Evolutionary conservation across 2,797 vertebrate species (phyloP).

Genomic region (Tokudaia muenninki): DNA sequence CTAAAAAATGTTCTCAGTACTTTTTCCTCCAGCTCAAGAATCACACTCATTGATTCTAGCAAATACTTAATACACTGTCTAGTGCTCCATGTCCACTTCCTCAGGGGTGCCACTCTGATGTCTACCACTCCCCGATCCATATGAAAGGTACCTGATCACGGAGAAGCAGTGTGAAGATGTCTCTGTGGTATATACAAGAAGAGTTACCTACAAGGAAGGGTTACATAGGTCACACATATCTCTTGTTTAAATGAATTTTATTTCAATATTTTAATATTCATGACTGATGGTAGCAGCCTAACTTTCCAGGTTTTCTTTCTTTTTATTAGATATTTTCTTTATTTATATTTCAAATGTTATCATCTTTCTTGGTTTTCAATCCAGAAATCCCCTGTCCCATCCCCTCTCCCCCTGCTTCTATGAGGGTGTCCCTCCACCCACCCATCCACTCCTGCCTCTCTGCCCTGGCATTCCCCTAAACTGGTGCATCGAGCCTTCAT

Average conservation of each 20-base stretch:
- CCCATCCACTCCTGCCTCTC: too few species aligned
- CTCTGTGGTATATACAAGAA: neutral
- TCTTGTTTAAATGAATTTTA: neutral
- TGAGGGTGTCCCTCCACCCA: too few species aligned
- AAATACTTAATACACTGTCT: neutral
- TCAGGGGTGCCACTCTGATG: neutral
- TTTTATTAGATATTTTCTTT: too few species aligned
- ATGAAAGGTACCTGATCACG: neutral
- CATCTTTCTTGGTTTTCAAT: too few species aligned
- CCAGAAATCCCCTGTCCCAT: too few species aligned
- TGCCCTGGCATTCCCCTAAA: too few species aligned
- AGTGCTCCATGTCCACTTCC: neutral
- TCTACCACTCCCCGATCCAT: neutral
- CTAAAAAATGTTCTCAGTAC: neutral
- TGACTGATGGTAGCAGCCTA: neutral
- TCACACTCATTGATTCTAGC: neutral
- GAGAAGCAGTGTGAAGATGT: neutral
- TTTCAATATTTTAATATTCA: too few species aligned
- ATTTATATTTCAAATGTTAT: too few species aligned
- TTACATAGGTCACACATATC: neutral
- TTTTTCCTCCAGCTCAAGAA: neutral
- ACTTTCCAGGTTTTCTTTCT: neutral
- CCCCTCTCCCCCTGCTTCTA: too few species aligned
- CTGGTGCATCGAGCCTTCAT: too few species aligned
- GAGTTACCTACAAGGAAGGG: neutral